A percentile compares a stretch with the other conserved stretches of the same genome.
Evolutionary conservation across 2,797 vertebrate species (phyloP).

Genomic region (Nannoperca australis): DNA sequence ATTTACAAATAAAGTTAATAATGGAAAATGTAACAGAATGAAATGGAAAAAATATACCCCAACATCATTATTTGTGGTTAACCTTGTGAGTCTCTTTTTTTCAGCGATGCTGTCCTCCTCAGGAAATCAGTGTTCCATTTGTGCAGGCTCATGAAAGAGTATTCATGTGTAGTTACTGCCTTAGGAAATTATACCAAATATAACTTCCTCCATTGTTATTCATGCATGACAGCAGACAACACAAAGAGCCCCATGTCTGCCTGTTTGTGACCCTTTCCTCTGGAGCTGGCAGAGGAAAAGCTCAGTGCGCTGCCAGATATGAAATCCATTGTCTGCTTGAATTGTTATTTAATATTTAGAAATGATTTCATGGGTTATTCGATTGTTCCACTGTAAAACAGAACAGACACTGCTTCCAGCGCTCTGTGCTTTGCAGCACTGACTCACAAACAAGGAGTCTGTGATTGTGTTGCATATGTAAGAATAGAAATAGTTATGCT

Average conservation of each 20-base stretch:
- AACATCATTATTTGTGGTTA: constrained; percentile 27
- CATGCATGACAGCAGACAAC: constrained; percentile 34
- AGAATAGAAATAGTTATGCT: constrained; percentile 37
- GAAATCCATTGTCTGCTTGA: constrained; percentile 22
- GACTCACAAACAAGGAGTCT: constrained; percentile 57
- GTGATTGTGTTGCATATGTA: constrained; percentile 19
- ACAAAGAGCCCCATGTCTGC: constrained; percentile 24
- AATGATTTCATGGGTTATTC: constrained; percentile 34
- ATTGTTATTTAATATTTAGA: constrained; percentile 36
- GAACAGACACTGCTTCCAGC: constrained; percentile 62
- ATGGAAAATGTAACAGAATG: background rate
- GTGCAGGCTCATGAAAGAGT: constrained; percentile 13
- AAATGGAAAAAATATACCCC: background rate
- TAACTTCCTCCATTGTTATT: constrained; percentile 51
- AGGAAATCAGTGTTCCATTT: constrained; percentile 1
- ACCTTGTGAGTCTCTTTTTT: constrained; percentile 3
- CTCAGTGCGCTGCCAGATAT: constrained; percentile 41
- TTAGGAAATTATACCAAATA: constrained; percentile 50
- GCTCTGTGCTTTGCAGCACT: constrained; percentile 39
- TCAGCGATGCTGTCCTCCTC: background rate
- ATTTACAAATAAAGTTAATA: constrained; percentile 10
- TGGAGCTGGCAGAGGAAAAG: constrained; percentile 29
- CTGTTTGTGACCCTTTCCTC: constrained; percentile 33
- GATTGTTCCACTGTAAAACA: constrained; percentile 30
- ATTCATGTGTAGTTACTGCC: constrained; percentile 42